These are phyloP conservation scores for Callorhinus ursinus DNA, from an alignment of 2,113 vertebrate species.

Conservation along the genomic window DNA sequence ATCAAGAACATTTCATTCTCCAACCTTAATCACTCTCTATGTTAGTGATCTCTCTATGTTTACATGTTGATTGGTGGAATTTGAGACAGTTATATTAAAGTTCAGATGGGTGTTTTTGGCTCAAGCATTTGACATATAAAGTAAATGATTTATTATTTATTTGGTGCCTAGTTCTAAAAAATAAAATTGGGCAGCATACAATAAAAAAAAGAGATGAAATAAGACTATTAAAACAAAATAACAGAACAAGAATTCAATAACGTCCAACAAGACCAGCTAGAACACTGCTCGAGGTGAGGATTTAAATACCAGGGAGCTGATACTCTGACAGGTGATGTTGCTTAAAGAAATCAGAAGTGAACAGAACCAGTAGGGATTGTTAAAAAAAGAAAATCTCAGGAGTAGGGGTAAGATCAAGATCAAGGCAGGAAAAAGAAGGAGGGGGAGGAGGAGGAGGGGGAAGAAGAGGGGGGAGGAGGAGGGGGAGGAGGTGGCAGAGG, in stretches of 20 bases:
- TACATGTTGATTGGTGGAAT: neutral
- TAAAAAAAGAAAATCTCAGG: neutral
- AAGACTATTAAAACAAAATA: neutral
- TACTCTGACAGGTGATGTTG: neutral
- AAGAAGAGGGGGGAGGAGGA: neutral
- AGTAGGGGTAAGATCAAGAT: neutral
- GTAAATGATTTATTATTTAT: constrained; percentile 8
- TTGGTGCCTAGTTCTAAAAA: neutral
- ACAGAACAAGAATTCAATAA: neutral
- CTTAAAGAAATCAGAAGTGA: neutral
- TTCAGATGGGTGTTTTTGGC: neutral
- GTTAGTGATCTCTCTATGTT: neutral
- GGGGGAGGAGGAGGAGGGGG: accelerated
- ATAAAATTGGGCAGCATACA: neutral
- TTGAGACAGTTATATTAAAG: neutral
- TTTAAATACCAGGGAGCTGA: neutral
- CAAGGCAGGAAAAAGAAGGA: neutral
- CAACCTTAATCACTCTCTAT: neutral
- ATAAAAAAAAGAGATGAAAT: neutral
- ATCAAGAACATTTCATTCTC: neutral
- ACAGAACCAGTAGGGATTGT: neutral
- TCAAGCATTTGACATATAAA: neutral
- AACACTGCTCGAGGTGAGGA: neutral
- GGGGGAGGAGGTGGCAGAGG: neutral
- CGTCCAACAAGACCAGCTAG: neutral